phyloP scores from a whole-genome alignment of 2,888 invertebrate species.

The Autographa pulchrina region DNA sequence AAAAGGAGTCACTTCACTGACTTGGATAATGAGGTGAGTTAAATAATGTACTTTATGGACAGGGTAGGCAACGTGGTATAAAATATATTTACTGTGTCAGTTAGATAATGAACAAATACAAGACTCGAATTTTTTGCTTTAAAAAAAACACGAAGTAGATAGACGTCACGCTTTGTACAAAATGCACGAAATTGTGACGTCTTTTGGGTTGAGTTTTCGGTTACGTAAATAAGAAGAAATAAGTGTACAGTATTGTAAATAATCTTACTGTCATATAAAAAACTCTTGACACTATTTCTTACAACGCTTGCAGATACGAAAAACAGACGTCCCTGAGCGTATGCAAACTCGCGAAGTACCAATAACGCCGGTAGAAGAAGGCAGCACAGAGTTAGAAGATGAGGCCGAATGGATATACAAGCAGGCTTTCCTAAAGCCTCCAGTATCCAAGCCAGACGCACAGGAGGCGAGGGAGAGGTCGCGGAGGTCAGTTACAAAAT shows the following conservation, averaged over 20 bases:
- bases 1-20: slow-evolving; percentile 99
- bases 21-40: slow-evolving; percentile 93
- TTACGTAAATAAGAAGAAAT: no score
- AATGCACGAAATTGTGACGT: no score
- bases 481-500: slow-evolving; percentile 79
- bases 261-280: no score
- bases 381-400: slow-evolving; percentile 96
- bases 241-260: no score
- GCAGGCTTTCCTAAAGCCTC: slow-evolving; percentile 96
- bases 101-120: no score
- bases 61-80: no score
- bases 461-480: slow-evolving; percentile 90
- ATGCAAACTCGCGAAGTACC: slow-evolving; percentile 97
- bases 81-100: no score
- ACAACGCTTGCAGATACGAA: slow-evolving; percentile 93
- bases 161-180: no score
- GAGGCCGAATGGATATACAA: slow-evolving; percentile 99
- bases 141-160: no score
- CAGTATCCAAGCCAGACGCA: slow-evolving; percentile 92
- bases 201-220: no score
- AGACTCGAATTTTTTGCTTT: no score
- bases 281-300: no score
- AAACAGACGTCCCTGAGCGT: slow-evolving; percentile 96
- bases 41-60: not conserved
- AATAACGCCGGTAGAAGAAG: slow-evolving; percentile 94